Base-by-base conservation (phyloP, 37 sponge, comb jelly and placozoan genomes). In the Spongia lamella region DNA sequence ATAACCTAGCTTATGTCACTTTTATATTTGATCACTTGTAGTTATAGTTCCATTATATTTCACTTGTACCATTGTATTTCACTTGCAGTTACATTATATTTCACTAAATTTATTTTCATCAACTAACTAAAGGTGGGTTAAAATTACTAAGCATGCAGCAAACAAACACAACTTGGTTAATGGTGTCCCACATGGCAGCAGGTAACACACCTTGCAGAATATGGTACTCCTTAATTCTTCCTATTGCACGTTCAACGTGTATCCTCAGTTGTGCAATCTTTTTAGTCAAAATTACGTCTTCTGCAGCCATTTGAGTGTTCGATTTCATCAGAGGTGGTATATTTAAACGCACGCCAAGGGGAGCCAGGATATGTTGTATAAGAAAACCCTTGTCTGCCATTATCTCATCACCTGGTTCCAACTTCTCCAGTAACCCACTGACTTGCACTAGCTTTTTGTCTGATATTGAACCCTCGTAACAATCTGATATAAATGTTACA, bases 281-380 rank as follows among this genome's bases (percentile, higher is more conserved):
- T 22, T 71, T 51, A 3, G 72, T 71, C 32, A 6, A 19, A 51
- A 71, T 51, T 7, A 71, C 55, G 32, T 71, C 72, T 22, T 71
- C 72, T 27, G 72, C 53, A 7, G 72, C 33, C 33, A 71, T 33
- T 49, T 51, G 75, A 57, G 34, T 43, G 35, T 73, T 59, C 25
- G 38, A 37, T 58, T 25, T 31, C 7, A 57, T 37, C 34, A 73
- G 56, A 51, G 72, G 53, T 1, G 72, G 72, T 50, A 71, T 38
- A 53, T 71, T 73, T 25, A 73, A 58, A 32, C 39, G 75, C 24
- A 73, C 39, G 56, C 75, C 72, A 53, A 71, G 30, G n/a, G 53
- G n/a, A 32, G 53, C 33, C 14, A 71, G 29, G 19, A 71, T 21
- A 35, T 81, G 73, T 34, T 63, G 39, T 58, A 81, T 72, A n/a